Conservation (phyloP, 2,113 vertebrate genomes). For the Phylloscopus trochilus region DNA sequence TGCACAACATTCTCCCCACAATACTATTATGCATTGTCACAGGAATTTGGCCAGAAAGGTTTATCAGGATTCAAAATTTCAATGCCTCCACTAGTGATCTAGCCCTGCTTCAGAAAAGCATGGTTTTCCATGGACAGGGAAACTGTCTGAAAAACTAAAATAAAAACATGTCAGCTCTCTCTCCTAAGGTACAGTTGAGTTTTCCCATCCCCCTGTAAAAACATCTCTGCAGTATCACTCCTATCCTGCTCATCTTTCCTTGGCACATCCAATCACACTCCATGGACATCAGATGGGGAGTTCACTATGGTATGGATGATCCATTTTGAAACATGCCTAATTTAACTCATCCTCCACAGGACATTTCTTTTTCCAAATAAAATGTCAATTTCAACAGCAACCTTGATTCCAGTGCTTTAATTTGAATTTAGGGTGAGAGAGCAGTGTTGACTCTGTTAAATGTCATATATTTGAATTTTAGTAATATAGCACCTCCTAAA, state of each 20-base stretch:
- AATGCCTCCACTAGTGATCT: not conserved
- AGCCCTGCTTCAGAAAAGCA: not conserved
- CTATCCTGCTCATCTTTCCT: not conserved
- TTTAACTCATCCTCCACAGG: too few relatives aligned
- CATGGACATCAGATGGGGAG: not conserved
- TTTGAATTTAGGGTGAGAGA: not conserved
- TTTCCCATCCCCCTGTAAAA: not conserved
- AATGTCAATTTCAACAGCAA: not conserved
- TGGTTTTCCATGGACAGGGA: not conserved
- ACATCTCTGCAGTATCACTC: not conserved
- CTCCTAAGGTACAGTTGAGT: not conserved
- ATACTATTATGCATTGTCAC: not conserved
- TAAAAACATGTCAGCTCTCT: not conserved
- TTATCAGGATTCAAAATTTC: not conserved
- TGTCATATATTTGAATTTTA: not conserved
- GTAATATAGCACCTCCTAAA: not conserved
- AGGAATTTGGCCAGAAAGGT: not conserved
- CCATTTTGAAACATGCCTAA: not conserved
- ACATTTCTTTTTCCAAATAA: not conserved
- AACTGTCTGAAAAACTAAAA: not conserved
- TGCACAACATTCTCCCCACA: not conserved
- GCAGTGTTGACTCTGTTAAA: not conserved
- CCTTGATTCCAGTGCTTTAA: not conserved
- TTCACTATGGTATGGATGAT: not conserved
- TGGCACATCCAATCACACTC: not conserved